Conservation (phyloP, 2,888 invertebrate genomes). For the Argyresthia goedartella region DNA sequence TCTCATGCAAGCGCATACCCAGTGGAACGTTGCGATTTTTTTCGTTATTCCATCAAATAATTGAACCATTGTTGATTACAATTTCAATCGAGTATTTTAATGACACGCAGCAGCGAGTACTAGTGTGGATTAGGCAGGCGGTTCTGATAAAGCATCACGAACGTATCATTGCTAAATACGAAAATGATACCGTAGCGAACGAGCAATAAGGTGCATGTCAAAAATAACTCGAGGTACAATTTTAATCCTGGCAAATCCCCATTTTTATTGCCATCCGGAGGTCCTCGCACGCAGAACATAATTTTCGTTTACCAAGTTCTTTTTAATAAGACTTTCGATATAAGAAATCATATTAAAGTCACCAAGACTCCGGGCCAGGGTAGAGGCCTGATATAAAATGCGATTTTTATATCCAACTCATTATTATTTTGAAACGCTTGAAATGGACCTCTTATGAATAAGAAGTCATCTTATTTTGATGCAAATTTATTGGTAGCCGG, state of each 20-base stretch:
- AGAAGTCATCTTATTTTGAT: slow-evolving; percentile 56
- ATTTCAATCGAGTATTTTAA: slow-evolving; percentile 8
- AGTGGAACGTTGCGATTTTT: slow-evolving; percentile 5
- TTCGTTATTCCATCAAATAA: slow-evolving; percentile 9
- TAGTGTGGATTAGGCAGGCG: slow-evolving; percentile 34
- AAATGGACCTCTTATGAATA: slow-evolving; percentile 55
- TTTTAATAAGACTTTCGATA: slow-evolving; percentile 57
- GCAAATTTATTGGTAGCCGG: slow-evolving; percentile 50
- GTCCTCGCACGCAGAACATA: slow-evolving; percentile 43
- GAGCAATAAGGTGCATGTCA: slow-evolving; percentile 64
- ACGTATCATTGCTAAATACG: not conserved
- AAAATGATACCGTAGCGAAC: slow-evolving; percentile 41
- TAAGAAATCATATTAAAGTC: slow-evolving; percentile 59
- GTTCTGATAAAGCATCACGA: not conserved
- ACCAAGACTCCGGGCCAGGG: slow-evolving; percentile 20
- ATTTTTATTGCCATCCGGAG: slow-evolving; percentile 58
- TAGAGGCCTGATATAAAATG: slow-evolving; percentile 50
- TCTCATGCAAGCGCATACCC: slow-evolving; percentile 9
- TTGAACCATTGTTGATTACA: slow-evolving; percentile 14
- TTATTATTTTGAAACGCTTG: slow-evolving; percentile 57
- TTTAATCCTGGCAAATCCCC: slow-evolving; percentile 69
- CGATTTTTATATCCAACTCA: slow-evolving; percentile 61
- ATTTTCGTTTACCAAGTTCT: slow-evolving; percentile 63
- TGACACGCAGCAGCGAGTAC: slow-evolving; percentile 10
- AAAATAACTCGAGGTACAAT: slow-evolving; percentile 66